Conservation (phyloP, 2,888 invertebrate genomes). For the Lasioglossum leucozonium region DNA sequence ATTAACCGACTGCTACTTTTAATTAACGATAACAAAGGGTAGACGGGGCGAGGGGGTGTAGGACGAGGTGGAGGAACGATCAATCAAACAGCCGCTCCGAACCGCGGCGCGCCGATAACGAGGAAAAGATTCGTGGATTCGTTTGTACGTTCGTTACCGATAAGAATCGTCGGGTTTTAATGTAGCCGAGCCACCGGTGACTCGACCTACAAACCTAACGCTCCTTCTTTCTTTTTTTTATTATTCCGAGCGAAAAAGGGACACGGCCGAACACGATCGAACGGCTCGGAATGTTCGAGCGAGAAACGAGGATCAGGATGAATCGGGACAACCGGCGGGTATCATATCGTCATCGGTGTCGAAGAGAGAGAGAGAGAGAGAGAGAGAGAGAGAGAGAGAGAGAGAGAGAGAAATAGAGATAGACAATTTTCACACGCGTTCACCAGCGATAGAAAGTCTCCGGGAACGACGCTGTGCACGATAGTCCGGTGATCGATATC, state of each 20-base stretch:
- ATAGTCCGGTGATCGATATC: constrained; percentile 70
- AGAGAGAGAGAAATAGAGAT: background rate
- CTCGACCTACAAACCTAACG: constrained; percentile 12
- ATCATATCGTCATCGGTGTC: background rate
- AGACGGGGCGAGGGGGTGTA: no score
- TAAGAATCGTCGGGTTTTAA: background rate
- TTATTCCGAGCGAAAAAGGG: background rate
- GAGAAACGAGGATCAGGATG: no score
- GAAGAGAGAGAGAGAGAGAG: background rate
- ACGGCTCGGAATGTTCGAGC: background rate
- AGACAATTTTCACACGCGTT: constrained; percentile 31
- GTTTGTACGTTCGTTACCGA: background rate
- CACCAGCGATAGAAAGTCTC: constrained; percentile 44
- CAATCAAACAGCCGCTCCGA: background rate
- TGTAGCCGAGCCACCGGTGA: background rate
- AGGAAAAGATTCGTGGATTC: background rate
- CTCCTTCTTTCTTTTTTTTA: background rate
- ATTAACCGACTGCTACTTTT: background rate
- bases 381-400: background rate
- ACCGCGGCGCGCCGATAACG: background rate
- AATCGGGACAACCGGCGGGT: background rate
- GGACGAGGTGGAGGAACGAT: background rate
- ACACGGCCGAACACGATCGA: background rate
- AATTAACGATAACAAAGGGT: background rate
- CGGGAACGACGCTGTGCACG: constrained; percentile 61